These are phyloP conservation scores for Periphyllus acericola DNA, from an alignment of 2,888 invertebrate genomes.

Conservation along the genomic window DNA sequence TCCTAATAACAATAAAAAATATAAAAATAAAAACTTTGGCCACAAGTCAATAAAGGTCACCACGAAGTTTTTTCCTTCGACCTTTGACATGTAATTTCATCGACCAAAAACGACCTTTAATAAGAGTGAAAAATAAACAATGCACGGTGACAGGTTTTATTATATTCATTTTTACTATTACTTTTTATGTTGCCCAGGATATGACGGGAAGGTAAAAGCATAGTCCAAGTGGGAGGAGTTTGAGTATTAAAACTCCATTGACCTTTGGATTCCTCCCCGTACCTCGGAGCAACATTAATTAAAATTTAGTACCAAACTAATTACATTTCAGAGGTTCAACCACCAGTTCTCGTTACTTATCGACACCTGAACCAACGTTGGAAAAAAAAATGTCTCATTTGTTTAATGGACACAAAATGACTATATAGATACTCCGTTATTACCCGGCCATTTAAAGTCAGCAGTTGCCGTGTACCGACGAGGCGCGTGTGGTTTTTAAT, in stretches of 20 bases:
- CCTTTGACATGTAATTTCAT: conserved; percentile 54
- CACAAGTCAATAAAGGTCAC: conserved; percentile 52
- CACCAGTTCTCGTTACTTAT: conserved; percentile 55
- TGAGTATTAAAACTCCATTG: conserved; percentile 59
- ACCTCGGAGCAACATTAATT: conserved; percentile 42
- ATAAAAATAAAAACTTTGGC: conserved; percentile 10
- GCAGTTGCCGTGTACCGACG: neutral
- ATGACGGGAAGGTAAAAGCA: conserved; percentile 33
- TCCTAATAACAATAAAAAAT: conserved; percentile 3
- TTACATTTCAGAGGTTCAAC: conserved; percentile 56
- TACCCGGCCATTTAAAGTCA: conserved; percentile 7
- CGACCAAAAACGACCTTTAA: conserved; percentile 57
- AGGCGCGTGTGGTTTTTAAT: conserved; percentile 18
- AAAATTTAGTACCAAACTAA: conserved; percentile 59
- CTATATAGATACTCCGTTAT: conserved; percentile 9
- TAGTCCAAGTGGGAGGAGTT: conserved; percentile 52
- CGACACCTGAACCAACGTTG: conserved; percentile 51
- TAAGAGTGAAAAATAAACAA: conserved; percentile 56
- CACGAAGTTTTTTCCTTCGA: conserved; percentile 33
- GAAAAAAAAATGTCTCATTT: conserved; percentile 51
- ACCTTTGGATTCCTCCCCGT: conserved; percentile 38
- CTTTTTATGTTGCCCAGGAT: conserved; percentile 24
- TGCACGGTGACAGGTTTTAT: conserved; percentile 47
- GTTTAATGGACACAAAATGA: conserved; percentile 54
- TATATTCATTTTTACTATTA: conserved; percentile 36